Conservation (phyloP, 2,888 invertebrate genomes). For the Volucella inanis region DNA sequence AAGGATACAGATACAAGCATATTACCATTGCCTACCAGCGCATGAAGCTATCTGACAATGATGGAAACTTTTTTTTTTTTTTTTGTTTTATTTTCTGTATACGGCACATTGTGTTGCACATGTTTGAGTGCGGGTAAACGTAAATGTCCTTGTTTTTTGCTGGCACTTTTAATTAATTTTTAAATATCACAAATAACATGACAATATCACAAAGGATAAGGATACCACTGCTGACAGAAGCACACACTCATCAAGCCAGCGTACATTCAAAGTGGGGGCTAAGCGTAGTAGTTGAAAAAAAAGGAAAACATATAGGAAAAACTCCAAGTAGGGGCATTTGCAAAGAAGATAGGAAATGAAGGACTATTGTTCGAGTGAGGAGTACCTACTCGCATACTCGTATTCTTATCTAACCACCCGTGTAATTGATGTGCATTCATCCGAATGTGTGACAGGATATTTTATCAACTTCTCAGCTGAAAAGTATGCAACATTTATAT, state of each 20-base stretch:
- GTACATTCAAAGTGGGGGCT: no score
- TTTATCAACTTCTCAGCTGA: conserved; percentile 52
- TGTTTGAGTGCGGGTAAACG: background rate
- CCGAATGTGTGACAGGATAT: conserved; percentile 54
- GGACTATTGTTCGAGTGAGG: conserved; percentile 49
- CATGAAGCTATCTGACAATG: conserved; percentile 46
- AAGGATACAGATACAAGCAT: conserved; percentile 14
- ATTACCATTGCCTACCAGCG: conserved; percentile 13
- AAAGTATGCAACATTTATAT: conserved; percentile 32
- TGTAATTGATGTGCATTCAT: conserved; percentile 58
- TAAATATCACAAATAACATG: conserved; percentile 70
- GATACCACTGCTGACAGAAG: conserved; percentile 37
- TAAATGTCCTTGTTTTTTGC: conserved; percentile 55
- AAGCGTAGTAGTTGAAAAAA: no score
- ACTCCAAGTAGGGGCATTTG: conserved; percentile 13
- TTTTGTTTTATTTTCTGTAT: no score
- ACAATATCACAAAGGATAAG: conserved; percentile 58
- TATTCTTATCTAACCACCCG: conserved; percentile 54
- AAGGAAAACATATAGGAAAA: conserved; percentile 1
- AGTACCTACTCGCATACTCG: conserved; percentile 1
- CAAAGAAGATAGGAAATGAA: conserved; percentile 29
- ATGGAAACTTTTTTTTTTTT: conserved; percentile 18
- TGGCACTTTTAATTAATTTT: conserved; percentile 72
- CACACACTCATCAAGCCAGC: conserved; percentile 12
- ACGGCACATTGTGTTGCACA: background rate